Conservation (phyloP, 1,140 invertebrate species). For the Thaumatotibia leucotreta region DNA sequence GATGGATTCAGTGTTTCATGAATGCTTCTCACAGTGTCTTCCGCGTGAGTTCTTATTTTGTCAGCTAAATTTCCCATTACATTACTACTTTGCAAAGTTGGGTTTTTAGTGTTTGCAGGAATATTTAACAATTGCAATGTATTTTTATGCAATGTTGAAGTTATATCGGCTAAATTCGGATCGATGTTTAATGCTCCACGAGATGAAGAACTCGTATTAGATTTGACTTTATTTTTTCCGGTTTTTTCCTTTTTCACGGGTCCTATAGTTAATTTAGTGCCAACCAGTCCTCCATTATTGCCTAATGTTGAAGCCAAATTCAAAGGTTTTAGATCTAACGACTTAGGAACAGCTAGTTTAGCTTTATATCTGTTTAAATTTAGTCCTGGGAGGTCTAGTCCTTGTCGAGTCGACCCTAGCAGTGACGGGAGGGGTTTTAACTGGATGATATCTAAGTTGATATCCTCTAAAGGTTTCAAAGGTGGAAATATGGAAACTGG, state of each 20-base stretch:
- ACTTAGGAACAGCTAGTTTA: constrained; percentile 35
- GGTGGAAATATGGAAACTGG: constrained; percentile 10
- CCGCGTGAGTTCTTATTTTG: not conserved
- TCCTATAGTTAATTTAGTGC: constrained; percentile 18
- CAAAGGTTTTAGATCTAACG: constrained; percentile 30
- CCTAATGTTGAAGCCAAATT: constrained; percentile 23
- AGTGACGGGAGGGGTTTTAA: constrained; percentile 14
- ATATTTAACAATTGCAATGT: constrained; percentile 20
- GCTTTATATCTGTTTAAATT: constrained; percentile 33
- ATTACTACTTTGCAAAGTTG: constrained; percentile 17
- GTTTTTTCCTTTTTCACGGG: constrained; percentile 1
- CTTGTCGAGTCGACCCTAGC: not conserved
- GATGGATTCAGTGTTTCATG: not conserved
- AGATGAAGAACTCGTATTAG: not conserved
- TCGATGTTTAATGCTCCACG: constrained; percentile 13
- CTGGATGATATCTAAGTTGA: constrained; percentile 33
- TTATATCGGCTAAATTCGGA: constrained; percentile 25
- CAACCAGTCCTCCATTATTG: constrained; percentile 23
- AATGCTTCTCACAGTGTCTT: constrained; percentile 20
- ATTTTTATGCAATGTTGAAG: constrained; percentile 18
- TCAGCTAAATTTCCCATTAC: not conserved
- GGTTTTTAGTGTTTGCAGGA: not conserved
- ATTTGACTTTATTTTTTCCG: not conserved
- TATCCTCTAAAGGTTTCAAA: constrained; percentile 21
- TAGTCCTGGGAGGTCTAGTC: constrained; percentile 18